Evolutionary conservation across 2,113 vertebrate genomes (phyloP), one percentile per base, ranked within the genome.

Genomic region (Butorides virescens): DNA sequence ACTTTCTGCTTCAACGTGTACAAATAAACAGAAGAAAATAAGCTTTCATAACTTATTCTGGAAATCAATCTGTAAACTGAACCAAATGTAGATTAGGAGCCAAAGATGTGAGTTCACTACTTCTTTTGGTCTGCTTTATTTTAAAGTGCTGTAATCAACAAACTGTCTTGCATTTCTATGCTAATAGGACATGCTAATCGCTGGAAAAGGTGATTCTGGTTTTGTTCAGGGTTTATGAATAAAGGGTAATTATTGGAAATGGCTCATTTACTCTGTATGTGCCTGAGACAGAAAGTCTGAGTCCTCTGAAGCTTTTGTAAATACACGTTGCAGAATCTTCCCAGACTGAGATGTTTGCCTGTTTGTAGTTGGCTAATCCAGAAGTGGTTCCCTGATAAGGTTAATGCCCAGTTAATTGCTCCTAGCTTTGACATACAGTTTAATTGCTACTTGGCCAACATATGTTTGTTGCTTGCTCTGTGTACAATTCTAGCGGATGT

Each of bases 371-470:
- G 93, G 92, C 89, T 95, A 85, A 93, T 97, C 92, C 95, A 95
- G 87, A 97, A 97, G 95, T 91, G 84, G 67, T 96, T 97, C 79
- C 81, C 92, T 96, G 98, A 94, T 97, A 97, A 97, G 95, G 97
- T 97, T 97, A 98, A 97, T 97, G 95, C 97, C 95, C 90, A 95
- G 97, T 97, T 98, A 98, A 98, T 98, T 98, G 97, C 95, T 97
- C 94, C 92, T 92, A 91, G 90, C 90, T 92, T 97, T 97, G 90
- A 97, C 95, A 95, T 92, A 87, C 58, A 88, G 96, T 97, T 61
- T 97, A 98, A 97, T 98, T 98, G 97, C 94, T 92, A 61, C 97
- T 97, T 97, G 95, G 97, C 97, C 97, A 93, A 90, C 95, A 92
- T 94, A 96, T 93, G 90, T 97, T 94, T 97, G 93, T 97, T 92